A percentile compares a stretch with the other conserved stretches of the same genome.
Evolutionary conservation across 2,888 invertebrate genomes (phyloP).

Genomic region (Dioctria rufipes): DNA sequence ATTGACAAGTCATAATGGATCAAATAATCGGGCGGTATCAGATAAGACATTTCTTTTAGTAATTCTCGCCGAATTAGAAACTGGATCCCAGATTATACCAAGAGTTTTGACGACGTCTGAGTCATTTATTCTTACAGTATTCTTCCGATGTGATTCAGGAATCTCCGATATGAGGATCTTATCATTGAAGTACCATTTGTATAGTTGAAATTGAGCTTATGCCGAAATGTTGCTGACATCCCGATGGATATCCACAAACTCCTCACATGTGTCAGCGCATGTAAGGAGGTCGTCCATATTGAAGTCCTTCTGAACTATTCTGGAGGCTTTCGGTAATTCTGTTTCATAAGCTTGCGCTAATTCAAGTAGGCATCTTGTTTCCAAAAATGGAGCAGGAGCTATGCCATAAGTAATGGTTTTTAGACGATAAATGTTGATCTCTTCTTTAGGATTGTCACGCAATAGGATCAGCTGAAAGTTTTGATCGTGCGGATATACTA

Average conservation of each 20-base stretch:
- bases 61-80: not conserved
- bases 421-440: not conserved
- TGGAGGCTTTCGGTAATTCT: conserved; percentile 59
- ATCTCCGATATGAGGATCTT: not conserved
- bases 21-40: conserved; percentile 7
- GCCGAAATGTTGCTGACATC: conserved; percentile 53
- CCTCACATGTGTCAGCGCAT: conserved; percentile 51
- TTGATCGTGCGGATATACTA: conserved; percentile 59
- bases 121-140: not conserved
- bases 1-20: conserved; percentile 22
- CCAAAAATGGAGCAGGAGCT: conserved; percentile 16
- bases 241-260: conserved; percentile 53
- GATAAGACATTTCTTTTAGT: not conserved
- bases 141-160: not conserved
- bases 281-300: conserved; percentile 61
- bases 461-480: conserved; percentile 65
- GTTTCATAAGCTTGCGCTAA: conserved; percentile 59
- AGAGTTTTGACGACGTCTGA: not conserved
- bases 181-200: conserved; percentile 59
- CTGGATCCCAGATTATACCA: conserved; percentile 53
- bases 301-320: conserved; percentile 57
- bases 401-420: not conserved
- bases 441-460: conserved; percentile 60
- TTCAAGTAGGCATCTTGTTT: conserved; percentile 43
- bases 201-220: conserved; percentile 54